Evolutionary conservation across 2,797 vertebrate genomes (phyloP).

Genomic region (Brachymystax lenok): DNA sequence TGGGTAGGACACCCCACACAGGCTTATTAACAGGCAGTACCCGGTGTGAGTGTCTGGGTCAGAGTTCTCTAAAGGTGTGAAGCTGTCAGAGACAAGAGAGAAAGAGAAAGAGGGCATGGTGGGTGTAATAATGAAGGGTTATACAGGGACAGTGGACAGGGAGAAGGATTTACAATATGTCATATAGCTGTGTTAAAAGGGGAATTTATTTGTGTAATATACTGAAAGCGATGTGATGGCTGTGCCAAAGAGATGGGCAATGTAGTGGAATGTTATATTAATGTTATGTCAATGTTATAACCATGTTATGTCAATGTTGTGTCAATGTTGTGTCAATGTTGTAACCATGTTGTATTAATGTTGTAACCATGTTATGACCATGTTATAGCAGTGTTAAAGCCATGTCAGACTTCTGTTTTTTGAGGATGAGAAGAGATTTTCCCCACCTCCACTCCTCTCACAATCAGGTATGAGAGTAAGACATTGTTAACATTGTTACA

Average conservation of each 20-base stretch:
- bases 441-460: slow-evolving; percentile 12
- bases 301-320: no score
- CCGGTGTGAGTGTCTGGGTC: slow-evolving; percentile 17
- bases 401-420: not conserved
- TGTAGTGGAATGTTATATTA: not conserved
- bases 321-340: not conserved
- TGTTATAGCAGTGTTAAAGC: not conserved
- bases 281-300: no score
- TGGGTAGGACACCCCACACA: slow-evolving; percentile 17
- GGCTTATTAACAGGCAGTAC: slow-evolving; percentile 42
- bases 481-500: slow-evolving; percentile 9
- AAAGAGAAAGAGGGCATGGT: not conserved
- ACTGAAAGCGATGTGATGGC: not conserved
- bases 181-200: not conserved
- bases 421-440: not conserved
- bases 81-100: not conserved
- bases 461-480: slow-evolving; percentile 39
- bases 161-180: not conserved
- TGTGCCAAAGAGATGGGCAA: not conserved
- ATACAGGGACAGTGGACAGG: not conserved
- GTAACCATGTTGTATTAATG: not conserved
- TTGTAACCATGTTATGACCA: not conserved
- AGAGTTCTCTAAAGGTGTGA: slow-evolving; percentile 18
- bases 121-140: not conserved
- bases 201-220: no score